Evolutionary conservation across 2,113 vertebrate genomes (phyloP).

Genomic region (Phyllostomus discolor): DNA sequence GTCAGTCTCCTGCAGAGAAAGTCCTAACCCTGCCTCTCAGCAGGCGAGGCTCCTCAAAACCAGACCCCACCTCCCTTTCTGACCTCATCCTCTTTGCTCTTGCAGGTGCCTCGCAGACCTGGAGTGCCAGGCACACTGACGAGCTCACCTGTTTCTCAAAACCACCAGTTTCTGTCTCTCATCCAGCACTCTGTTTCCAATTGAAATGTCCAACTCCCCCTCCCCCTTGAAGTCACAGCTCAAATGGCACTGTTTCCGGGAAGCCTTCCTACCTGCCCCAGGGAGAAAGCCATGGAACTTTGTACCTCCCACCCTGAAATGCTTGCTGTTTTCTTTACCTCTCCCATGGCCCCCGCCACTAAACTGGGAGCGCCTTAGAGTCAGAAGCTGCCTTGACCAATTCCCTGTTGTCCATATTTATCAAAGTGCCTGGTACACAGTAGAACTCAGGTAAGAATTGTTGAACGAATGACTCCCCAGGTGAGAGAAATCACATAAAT

Average conservation of each 20-base stretch:
- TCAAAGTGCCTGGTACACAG: not conserved
- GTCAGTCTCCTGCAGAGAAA: not conserved
- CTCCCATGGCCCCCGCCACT: not conserved
- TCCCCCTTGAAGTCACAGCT: not conserved
- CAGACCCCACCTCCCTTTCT: not conserved
- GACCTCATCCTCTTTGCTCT: not conserved
- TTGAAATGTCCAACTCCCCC: not conserved
- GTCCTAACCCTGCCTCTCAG: not conserved
- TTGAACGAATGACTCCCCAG: not conserved
- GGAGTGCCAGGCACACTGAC: not conserved
- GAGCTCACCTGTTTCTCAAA: not conserved
- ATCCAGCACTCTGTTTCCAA: not conserved
- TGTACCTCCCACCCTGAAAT: not conserved
- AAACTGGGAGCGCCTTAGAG: not conserved
- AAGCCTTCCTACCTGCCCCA: not conserved
- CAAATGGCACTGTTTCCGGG: not conserved
- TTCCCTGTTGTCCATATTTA: not conserved
- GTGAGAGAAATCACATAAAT: slow-evolving; percentile 1
- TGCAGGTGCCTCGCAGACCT: not conserved
- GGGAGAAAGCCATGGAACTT: not conserved
- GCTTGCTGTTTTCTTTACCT: not conserved
- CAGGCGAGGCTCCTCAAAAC: not conserved
- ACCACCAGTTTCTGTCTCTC: not conserved
- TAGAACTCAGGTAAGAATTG: not conserved
- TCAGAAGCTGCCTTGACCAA: not conserved